Conservation (phyloP, 2,888 invertebrate species). For the Caenorhabditis sulstoni region DNA sequence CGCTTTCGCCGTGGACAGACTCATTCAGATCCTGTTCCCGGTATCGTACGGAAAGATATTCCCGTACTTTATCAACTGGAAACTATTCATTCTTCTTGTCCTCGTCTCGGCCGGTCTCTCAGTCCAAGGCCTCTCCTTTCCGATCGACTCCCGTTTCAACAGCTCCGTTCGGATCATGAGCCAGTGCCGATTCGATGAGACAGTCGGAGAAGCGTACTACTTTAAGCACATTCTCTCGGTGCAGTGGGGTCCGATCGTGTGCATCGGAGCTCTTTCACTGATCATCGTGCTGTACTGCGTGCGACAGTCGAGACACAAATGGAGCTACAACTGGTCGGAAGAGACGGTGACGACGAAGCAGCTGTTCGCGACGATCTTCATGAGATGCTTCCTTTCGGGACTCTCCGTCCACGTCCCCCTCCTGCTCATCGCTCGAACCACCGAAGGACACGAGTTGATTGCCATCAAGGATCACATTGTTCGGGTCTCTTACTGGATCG, state of each 20-base stretch:
- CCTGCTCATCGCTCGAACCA: constrained; percentile 52
- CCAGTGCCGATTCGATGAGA: constrained; percentile 67
- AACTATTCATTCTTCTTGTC: constrained; percentile 33
- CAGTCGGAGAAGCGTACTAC: constrained; percentile 62
- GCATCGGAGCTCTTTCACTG: constrained; percentile 50
- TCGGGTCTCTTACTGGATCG: constrained; percentile 57
- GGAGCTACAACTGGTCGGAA: constrained; percentile 72
- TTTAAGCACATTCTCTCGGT: constrained; percentile 50
- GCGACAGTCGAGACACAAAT: constrained; percentile 63
- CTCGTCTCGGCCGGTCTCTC: constrained; percentile 37
- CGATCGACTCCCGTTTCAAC: constrained; percentile 57
- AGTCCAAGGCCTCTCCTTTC: constrained; percentile 25
- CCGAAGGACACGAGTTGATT: constrained; percentile 56
- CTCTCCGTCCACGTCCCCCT: constrained; percentile 66
- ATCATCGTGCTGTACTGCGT: constrained; percentile 55
- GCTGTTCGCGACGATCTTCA: constrained; percentile 57
- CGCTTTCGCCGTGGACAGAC: constrained; percentile 37
- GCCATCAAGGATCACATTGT: constrained; percentile 63
- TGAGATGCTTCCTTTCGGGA: constrained; percentile 64
- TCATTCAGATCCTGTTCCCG: constrained; percentile 61
- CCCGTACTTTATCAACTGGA: constrained; percentile 44
- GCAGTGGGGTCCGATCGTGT: constrained; percentile 64
- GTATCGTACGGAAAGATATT: constrained; percentile 58
- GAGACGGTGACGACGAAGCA: constrained; percentile 55
- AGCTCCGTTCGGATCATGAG: constrained; percentile 47